phyloP scores from a whole-genome alignment of 2,888 invertebrate genomes.

The Hydropsyche betteni region DNA sequence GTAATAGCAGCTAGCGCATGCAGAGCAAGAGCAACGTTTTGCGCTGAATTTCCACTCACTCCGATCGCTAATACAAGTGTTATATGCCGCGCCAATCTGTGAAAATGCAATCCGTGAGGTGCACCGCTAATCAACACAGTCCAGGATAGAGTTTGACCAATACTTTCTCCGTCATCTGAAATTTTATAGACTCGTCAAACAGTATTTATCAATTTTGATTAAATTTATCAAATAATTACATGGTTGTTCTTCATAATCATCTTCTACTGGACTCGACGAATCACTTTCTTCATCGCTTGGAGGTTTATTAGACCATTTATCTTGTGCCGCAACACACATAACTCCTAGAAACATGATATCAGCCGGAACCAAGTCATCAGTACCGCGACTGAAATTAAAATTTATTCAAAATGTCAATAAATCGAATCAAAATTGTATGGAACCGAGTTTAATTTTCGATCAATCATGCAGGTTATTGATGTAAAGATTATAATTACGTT shows the following conservation, averaged over 20 bases:
- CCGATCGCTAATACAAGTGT: slow-evolving; percentile 42
- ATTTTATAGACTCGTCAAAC: neutral
- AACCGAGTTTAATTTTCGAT: no score
- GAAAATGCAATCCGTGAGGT: slow-evolving; percentile 43
- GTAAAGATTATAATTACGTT: slow-evolving; percentile 62
- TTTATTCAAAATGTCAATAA: no score
- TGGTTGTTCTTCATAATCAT: slow-evolving; percentile 35
- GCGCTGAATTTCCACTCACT: slow-evolving; percentile 38
- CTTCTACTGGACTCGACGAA: slow-evolving; percentile 44
- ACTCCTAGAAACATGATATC: slow-evolving; percentile 79
- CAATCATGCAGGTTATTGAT: neutral
- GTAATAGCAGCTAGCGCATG: slow-evolving; percentile 38
- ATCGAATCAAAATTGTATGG: no score
- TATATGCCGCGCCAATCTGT: slow-evolving; percentile 39
- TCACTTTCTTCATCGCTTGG: slow-evolving; percentile 41
- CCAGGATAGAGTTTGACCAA: slow-evolving; percentile 47
- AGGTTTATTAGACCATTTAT: slow-evolving; percentile 52
- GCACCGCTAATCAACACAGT: slow-evolving; percentile 44
- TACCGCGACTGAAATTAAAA: slow-evolving; percentile 68
- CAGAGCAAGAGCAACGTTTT: slow-evolving; percentile 37
- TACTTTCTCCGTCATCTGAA: slow-evolving; percentile 47
- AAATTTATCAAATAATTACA: neutral
- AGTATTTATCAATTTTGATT: neutral
- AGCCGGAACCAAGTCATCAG: slow-evolving; percentile 76
- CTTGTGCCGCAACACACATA: slow-evolving; percentile 67